Evolutionary conservation across 1,140 invertebrate genomes (phyloP), one percentile per base, ranked within the genome.

Genomic region (Choristoneura fumiferana): DNA sequence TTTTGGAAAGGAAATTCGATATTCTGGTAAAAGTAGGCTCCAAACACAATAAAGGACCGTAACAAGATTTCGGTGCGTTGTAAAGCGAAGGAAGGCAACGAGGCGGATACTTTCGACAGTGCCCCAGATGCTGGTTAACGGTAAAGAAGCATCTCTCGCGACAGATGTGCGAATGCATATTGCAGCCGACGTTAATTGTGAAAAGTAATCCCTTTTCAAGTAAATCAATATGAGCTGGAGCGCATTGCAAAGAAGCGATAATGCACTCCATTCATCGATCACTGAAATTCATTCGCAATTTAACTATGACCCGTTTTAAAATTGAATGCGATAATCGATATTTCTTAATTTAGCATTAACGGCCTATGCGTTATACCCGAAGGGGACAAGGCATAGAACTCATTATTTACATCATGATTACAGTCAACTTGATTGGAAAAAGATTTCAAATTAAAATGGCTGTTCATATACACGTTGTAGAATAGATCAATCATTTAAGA

Each of bases 61-160:
- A 76, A 69, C 70, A 63, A 65, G 77, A 81, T 84, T 87, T 81
- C 65, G 74, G 72, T 60, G 63, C 14, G 54, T 60, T 22, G 60
- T 60, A 59, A 57, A 57, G 61, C 54, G 34, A 57, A 58, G 43
- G n/a, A 56, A 35, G 60, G 70, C 67, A 37, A n/a, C 65, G 69
- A 56, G 60, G 58, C 64, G 58, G 73, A 62, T 73, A 87, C 85
- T 88, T 88, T 88, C 85, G 76, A 88, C 86, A 84, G 65, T 88
- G 85, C 71, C 85, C 83, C 81, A 88, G 83, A 81, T 88, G 85
- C 64, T 71, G 68, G 66, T 55, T 86, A 88, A 88, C 85, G 82
- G 85, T 86, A 85, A 64, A 65, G 60, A 69, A 54, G 69, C 66
- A 6, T 29, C 73, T 71, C 69, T 65, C 69, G 63, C 72, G 72